Evolutionary conservation across 2,797 vertebrate species (phyloP).

Genomic region (Anableps anableps): DNA sequence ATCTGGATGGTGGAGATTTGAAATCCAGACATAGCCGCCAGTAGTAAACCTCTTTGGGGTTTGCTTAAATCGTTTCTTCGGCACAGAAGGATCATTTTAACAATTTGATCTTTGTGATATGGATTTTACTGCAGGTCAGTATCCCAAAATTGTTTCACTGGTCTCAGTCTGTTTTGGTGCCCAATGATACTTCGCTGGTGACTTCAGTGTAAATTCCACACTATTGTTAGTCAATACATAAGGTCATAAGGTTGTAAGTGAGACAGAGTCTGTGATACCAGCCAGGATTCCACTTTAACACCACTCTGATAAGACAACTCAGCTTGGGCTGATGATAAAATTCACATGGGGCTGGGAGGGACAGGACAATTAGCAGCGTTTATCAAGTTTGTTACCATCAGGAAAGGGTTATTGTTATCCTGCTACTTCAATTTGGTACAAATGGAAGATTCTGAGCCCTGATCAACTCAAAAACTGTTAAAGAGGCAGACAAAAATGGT

Average conservation of each 20-base stretch:
- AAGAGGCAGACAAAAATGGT: neutral
- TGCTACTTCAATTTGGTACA: neutral
- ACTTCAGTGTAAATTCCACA: conserved; percentile 28
- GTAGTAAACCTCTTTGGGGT: neutral
- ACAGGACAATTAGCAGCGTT: conserved; percentile 40
- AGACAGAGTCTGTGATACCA: conserved; percentile 29
- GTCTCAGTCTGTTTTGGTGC: conserved; percentile 51
- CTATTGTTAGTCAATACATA: conserved; percentile 14
- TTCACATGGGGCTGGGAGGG: conserved; percentile 27
- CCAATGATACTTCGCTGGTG: conserved; percentile 20
- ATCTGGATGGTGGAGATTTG: neutral
- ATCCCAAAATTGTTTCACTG: conserved; percentile 42
- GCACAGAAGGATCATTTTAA: conserved; percentile 31
- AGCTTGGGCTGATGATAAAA: conserved; percentile 33
- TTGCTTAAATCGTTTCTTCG: conserved; percentile 4
- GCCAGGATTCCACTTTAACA: conserved; percentile 12
- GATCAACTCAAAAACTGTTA: neutral
- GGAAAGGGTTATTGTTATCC: neutral
- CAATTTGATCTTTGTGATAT: conserved; percentile 25
- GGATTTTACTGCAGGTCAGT: neutral
- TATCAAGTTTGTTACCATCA: conserved; percentile 13
- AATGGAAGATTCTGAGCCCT: neutral
- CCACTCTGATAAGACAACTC: conserved; percentile 34
- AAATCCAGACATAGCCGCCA: neutral
- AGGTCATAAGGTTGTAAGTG: conserved; percentile 33